Conservation (phyloP, 2,797 vertebrate genomes). For the Macroramphosus scolopax region DNA sequence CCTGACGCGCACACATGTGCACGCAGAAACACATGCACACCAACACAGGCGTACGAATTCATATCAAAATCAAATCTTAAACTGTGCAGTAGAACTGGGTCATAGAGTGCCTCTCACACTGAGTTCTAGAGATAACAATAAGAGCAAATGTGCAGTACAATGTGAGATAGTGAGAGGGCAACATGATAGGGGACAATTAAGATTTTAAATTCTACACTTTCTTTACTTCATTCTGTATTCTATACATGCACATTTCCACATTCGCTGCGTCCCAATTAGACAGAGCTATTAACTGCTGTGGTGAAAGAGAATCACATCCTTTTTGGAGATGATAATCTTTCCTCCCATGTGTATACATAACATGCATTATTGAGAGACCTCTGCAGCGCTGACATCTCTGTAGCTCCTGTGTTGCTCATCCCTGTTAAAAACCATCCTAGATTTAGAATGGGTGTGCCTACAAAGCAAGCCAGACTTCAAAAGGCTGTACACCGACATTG, state of each 20-base stretch:
- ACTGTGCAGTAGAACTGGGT: constrained; percentile 65
- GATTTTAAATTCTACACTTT: no score
- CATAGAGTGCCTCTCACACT: constrained; percentile 55
- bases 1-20: constrained; percentile 26
- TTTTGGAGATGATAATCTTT: constrained; percentile 46
- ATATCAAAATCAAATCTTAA: constrained; percentile 69
- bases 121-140: constrained; percentile 61
- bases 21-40: constrained; percentile 13
- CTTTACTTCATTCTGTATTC: not conserved
- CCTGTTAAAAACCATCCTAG: constrained; percentile 35
- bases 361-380: constrained; percentile 66
- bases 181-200: no score
- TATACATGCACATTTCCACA: constrained; percentile 14
- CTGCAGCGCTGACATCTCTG: constrained; percentile 49
- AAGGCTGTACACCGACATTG: no score
- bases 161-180: constrained; percentile 24
- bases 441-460: constrained; percentile 44
- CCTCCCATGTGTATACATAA: constrained; percentile 51
- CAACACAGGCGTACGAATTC: constrained; percentile 44
- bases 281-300: constrained; percentile 2
- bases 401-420: constrained; percentile 33
- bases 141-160: constrained; percentile 35
- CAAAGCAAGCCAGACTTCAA: constrained; percentile 17
- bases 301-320: constrained; percentile 23
- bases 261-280: constrained; percentile 15